Evolutionary conservation across 2,888 invertebrate species (phyloP).

Genomic region (Metellina segmentata): DNA sequence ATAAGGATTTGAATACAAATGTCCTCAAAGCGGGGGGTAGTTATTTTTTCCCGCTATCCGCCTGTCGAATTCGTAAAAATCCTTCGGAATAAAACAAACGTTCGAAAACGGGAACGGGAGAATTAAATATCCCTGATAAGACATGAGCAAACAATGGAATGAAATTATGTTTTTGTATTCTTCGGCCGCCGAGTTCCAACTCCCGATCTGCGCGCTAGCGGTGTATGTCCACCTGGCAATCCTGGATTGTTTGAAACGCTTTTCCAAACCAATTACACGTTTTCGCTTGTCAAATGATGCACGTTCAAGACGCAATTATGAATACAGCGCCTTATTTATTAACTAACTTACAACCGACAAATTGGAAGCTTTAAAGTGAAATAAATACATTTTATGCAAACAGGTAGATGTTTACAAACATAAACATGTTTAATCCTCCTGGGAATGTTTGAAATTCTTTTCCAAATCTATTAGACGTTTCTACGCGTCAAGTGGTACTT

Average conservation of each 20-base stretch:
- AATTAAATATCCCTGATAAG: constrained; percentile 17
- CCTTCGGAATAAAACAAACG: constrained; percentile 24
- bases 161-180: constrained; percentile 17
- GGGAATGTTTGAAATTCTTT: no score
- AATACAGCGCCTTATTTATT: no score
- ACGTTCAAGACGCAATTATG: no score
- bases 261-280: not conserved
- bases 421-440: no score
- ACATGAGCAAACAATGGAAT: constrained; percentile 34
- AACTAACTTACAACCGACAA: no score
- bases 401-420: no score
- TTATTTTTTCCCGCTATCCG: constrained; percentile 5
- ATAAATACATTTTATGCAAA: no score
- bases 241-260: not conserved
- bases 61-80: not conserved
- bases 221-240: not conserved
- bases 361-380: no score
- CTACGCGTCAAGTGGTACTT: no score
- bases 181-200: not conserved
- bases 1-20: constrained; percentile 41
- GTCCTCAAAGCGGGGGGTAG: not conserved
- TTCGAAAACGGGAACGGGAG: not conserved
- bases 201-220: not conserved
- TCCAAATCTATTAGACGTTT: no score
- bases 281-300: no score